These are phyloP conservation scores for Acipenser ruthenus DNA, from an alignment of 2,797 vertebrate species.

Conservation along the genomic window DNA sequence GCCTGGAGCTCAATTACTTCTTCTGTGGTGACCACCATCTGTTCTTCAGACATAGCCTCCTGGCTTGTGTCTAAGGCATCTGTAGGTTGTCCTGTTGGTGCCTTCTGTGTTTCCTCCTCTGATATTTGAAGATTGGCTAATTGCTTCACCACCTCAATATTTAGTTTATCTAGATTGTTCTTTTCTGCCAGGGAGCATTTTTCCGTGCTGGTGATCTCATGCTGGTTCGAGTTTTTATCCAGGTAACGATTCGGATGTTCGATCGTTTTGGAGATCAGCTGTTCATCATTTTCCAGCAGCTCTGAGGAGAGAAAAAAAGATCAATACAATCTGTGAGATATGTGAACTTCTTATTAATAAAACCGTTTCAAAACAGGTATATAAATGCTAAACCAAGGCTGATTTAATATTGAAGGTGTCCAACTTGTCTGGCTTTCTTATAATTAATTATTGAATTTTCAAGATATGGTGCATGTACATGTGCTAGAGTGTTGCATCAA, in stretches of 20 bases:
- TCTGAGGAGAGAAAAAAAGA: slow-evolving; percentile 44
- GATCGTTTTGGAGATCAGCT: slow-evolving; percentile 42
- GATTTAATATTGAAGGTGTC: too few species aligned
- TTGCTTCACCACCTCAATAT: not conserved
- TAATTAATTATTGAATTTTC: too few species aligned
- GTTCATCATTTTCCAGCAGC: slow-evolving; percentile 51
- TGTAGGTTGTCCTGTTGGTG: not conserved
- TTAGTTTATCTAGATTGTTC: not conserved
- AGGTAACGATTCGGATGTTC: slow-evolving; percentile 29
- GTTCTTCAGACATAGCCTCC: slow-evolving; percentile 27
- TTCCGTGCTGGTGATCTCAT: slow-evolving; percentile 35
- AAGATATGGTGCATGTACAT: too few species aligned
- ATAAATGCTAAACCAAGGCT: too few species aligned
- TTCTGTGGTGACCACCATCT: slow-evolving; percentile 11
- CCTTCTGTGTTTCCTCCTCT: too few species aligned
- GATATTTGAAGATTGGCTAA: not conserved
- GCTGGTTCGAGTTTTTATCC: slow-evolving; percentile 44
- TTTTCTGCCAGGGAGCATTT: not conserved
- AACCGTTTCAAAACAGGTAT: too few species aligned
- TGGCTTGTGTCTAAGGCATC: slow-evolving; percentile 11
- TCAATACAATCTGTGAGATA: too few species aligned
- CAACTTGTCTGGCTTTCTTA: too few species aligned
- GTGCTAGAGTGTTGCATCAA: too few species aligned
- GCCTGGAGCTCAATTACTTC: slow-evolving; percentile 27
- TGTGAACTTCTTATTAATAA: too few species aligned